Percentiles rank a stretch among this genome's conserved stretches.
These are phyloP conservation scores for Torymus texanus DNA, from an alignment of 2,888 invertebrate species.

Conservation along the genomic window DNA sequence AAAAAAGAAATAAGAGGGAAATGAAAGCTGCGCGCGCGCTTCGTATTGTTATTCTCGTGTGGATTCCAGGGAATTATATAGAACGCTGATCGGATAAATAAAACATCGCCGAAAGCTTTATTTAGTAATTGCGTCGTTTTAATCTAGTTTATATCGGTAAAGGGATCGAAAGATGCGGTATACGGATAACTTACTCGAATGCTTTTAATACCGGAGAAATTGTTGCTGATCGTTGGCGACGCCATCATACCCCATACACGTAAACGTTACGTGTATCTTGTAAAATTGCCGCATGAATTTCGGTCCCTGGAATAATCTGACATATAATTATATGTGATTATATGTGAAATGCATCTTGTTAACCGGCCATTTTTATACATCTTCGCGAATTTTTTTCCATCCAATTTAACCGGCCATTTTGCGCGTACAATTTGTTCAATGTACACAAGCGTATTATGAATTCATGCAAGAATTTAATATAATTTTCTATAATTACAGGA, in stretches of 20 bases:
- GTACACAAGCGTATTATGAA: constrained; percentile 4
- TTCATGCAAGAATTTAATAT: neutral
- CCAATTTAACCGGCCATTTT: constrained; percentile 4
- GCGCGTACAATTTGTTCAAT: constrained; percentile 1
- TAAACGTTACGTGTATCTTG: constrained; percentile 7
- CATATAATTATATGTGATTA: constrained; percentile 38
- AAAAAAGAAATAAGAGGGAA: too few relatives aligned
- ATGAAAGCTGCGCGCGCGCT: too few relatives aligned
- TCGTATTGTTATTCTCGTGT: too few relatives aligned
- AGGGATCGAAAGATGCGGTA: neutral
- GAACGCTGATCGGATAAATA: too few relatives aligned
- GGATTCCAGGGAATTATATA: too few relatives aligned
- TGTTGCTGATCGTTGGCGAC: neutral
- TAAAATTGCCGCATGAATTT: constrained; percentile 27
- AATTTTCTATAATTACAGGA: constrained; percentile 33
- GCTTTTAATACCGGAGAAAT: constrained; percentile 15
- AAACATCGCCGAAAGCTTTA: too few relatives aligned
- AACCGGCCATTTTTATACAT: constrained; percentile 19
- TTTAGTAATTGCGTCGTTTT: neutral
- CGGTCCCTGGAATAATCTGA: constrained; percentile 7
- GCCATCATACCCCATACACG: neutral
- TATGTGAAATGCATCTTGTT: constrained; percentile 13
- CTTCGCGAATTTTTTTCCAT: constrained; percentile 7
- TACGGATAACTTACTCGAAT: neutral
- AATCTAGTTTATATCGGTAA: neutral